Conservation (phyloP, 2,888 invertebrate genomes). For the Phrixothrix hirtus region DNA sequence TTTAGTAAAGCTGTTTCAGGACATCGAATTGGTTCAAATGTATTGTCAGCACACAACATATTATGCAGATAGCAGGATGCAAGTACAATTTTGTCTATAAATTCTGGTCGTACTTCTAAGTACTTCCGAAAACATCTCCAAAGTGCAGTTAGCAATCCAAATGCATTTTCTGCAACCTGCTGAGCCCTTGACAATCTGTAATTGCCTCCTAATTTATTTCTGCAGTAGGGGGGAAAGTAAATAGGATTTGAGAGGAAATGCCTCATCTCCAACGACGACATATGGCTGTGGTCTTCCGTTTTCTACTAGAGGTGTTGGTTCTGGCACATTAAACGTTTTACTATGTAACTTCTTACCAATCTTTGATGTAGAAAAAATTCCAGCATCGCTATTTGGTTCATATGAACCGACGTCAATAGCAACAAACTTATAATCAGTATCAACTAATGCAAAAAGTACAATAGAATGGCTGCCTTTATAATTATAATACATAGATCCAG, state of each 20-base stretch:
- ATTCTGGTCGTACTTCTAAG: slow-evolving; percentile 5
- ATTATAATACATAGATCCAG: too few relatives aligned
- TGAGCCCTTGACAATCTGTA: slow-evolving; percentile 13
- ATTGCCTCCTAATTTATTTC: slow-evolving; percentile 5
- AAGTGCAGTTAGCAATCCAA: too few relatives aligned
- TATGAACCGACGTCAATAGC: slow-evolving; percentile 7
- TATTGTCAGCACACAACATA: too few relatives aligned
- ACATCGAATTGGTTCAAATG: not conserved
- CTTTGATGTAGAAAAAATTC: slow-evolving; percentile 1
- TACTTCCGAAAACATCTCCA: not conserved
- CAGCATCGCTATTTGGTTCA: not conserved
- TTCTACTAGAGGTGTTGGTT: slow-evolving; percentile 3
- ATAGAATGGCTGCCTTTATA: slow-evolving; percentile 29
- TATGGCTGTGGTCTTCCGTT: slow-evolving; percentile 11
- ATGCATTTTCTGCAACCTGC: slow-evolving; percentile 1
- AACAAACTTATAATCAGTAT: too few relatives aligned
- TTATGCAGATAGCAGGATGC: slow-evolving; percentile 1
- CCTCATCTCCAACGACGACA: slow-evolving; percentile 13
- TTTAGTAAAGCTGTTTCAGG: not conserved
- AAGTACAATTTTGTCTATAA: slow-evolving; percentile 2
- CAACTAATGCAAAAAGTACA: slow-evolving; percentile 23
- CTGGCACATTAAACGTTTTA: slow-evolving; percentile 11
- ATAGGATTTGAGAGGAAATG: slow-evolving; percentile 15
- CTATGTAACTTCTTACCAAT: too few relatives aligned
- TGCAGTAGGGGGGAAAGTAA: slow-evolving; percentile 12